Base-by-base conservation (phyloP, 2,888 invertebrate genomes). In the Laspeyria flexula region DNA sequence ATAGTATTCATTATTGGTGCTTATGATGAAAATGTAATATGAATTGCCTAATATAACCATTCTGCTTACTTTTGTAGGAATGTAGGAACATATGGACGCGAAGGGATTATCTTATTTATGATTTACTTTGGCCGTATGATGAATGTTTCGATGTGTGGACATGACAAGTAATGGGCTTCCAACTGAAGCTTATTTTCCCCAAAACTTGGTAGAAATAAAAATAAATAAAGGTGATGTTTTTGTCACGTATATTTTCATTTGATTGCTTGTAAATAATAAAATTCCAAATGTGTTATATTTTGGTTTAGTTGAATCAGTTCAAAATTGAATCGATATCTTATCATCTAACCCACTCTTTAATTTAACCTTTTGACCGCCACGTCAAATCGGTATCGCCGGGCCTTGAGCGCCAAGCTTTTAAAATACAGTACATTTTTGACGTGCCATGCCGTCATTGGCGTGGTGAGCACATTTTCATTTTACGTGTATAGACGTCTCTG, bases 1-100 rank as follows among this genome's bases (percentile, higher is more conserved):
- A 71, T 75, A 72, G 59, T 77, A 78, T 80, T 79, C 66, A 79
- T 77, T 78, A 79, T 82, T 85, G 86, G 86, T 86, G 86, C 86
- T 86, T 86, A 73, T 71, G 75, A 79, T 60, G 75, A 73, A 79
- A 79, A 76, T 73, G 5, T 18, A 3, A 76, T 67, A 75, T 64
- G 59, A 53, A 77, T 73, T 71, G 77, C 82, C 69, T 45, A 63
- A 47, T 52, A 43, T 73, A 55, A 52, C 44, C 54, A 31, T 46
- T 40, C 37, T 34, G 51, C 62, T 62, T 65, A 50, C 35, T 50
- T 65, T 58, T 44, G 49, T 55, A 44, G 35, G 13, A 21, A 27
- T 37, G 0, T 56, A 18, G 40, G 40, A 34, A 42, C 33, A 55
- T 38, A 25, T 18, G 16, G 29, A 18, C 33, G 16, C 16, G 10